Percentiles rank a stretch among this genome's conserved stretches.
Evolutionary conservation across 2,113 vertebrate genomes (phyloP).

Genomic region (Theristicus caerulescens): DNA sequence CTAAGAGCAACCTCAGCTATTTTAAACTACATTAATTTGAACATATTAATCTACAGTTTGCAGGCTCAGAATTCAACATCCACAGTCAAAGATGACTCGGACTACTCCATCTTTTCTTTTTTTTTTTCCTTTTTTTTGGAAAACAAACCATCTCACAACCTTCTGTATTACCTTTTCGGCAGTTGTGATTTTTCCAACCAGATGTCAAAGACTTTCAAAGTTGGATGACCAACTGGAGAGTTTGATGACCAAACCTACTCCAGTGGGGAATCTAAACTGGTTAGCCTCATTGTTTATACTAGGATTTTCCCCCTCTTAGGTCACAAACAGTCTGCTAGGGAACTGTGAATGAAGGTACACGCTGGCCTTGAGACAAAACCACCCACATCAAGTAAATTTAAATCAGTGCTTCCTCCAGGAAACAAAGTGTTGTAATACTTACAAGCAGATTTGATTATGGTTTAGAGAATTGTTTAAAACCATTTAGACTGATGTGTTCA

Average conservation of each 20-base stretch:
- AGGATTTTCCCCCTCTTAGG: not conserved
- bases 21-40: not conserved
- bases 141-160: not conserved
- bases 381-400: slow-evolving; percentile 27
- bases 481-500: not conserved
- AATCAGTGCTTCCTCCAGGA: slow-evolving; percentile 18
- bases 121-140: not conserved
- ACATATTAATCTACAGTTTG: not conserved
- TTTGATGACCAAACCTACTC: not conserved
- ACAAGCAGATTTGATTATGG: slow-evolving; percentile 11
- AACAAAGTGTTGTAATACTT: slow-evolving; percentile 19
- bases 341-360: not conserved
- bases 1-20: slow-evolving; percentile 4
- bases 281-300: not conserved
- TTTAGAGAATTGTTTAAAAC: slow-evolving; percentile 2
- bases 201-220: not conserved
- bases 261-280: not conserved
- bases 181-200: not conserved
- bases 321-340: not conserved
- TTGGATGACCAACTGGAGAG: not conserved
- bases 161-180: not conserved
- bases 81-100: slow-evolving; percentile 17
- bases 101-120: not conserved
- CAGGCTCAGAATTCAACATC: slow-evolving; percentile 22
- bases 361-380: slow-evolving; percentile 37